Percentiles rank a stretch among this genome's conserved stretches.
These are phyloP conservation scores for Myotis findleyi DNA, from an alignment of 2,797 vertebrate genomes.

Conservation along the genomic window DNA sequence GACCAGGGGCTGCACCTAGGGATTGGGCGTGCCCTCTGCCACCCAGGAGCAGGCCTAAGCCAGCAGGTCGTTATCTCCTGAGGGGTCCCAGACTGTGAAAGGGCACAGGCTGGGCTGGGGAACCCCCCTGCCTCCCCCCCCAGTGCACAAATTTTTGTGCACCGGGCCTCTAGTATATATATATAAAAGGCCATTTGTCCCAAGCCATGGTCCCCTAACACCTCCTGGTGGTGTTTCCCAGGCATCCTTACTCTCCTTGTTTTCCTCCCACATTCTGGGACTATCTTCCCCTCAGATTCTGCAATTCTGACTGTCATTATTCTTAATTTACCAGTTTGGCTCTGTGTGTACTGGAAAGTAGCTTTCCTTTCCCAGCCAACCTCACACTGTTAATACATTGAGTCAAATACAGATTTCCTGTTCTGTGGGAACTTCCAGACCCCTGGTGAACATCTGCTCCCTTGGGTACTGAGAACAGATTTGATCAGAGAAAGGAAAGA, in stretches of 20 bases:
- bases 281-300: not conserved
- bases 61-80: too few relatives aligned
- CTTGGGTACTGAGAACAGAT: not conserved
- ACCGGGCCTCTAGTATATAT: too few relatives aligned
- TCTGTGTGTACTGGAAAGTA: not conserved
- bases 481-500: not conserved
- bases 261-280: not conserved
- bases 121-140: too few relatives aligned
- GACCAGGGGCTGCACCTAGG: too few relatives aligned
- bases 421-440: not conserved
- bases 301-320: not conserved
- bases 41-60: too few relatives aligned
- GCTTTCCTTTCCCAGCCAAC: not conserved
- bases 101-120: too few relatives aligned
- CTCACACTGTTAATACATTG: not conserved
- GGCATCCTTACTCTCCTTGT: not conserved
- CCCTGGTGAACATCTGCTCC: not conserved
- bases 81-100: too few relatives aligned
- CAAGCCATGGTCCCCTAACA: not conserved
- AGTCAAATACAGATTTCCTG: slow-evolving; percentile 11
- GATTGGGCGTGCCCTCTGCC: too few relatives aligned
- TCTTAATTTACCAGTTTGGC: not conserved
- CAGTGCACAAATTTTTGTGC: too few relatives aligned
- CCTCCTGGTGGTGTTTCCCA: not conserved
- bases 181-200: not conserved